Evolutionary conservation across 2,113 vertebrate genomes (phyloP).

Genomic region (Onychorhynchus coronatus): DNA sequence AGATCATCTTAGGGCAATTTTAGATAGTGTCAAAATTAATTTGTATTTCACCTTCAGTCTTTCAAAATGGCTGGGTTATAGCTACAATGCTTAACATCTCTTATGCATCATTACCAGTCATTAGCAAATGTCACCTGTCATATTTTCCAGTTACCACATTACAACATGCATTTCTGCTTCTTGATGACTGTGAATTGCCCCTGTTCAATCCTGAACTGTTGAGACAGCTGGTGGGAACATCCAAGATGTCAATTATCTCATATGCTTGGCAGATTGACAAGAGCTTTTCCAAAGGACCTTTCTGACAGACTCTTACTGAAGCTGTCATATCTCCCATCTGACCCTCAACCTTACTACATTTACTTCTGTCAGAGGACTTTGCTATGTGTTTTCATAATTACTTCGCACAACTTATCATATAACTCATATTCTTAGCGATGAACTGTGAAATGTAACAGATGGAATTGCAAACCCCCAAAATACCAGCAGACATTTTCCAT

Average conservation of each 20-base stretch:
- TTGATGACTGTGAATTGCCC: neutral
- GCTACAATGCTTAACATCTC: neutral
- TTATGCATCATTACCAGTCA: slow-evolving; percentile 9
- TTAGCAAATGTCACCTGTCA: slow-evolving; percentile 50
- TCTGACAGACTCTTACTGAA: slow-evolving; percentile 50
- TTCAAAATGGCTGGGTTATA: slow-evolving; percentile 2
- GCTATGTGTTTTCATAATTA: slow-evolving; percentile 27
- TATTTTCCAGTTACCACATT: slow-evolving; percentile 1
- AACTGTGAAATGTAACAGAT: slow-evolving; percentile 72
- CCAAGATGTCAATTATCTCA: slow-evolving; percentile 47
- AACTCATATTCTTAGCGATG: slow-evolving; percentile 54
- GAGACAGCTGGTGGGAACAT: slow-evolving; percentile 41
- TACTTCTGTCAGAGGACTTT: slow-evolving; percentile 58
- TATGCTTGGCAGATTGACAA: slow-evolving; percentile 55
- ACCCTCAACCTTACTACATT: slow-evolving; percentile 15
- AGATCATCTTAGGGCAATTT: neutral
- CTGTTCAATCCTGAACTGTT: neutral
- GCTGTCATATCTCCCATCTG: slow-evolving; percentile 22
- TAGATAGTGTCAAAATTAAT: neutral
- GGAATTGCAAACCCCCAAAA: slow-evolving; percentile 41
- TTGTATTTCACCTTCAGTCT: neutral
- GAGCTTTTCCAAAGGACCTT: slow-evolving; percentile 40
- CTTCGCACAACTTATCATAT: slow-evolving; percentile 54
- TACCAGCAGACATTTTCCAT: slow-evolving; percentile 56
- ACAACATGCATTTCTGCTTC: neutral